Evolutionary conservation across 1,140 invertebrate genomes (phyloP).

Genomic region (Araneus ventricosus): DNA sequence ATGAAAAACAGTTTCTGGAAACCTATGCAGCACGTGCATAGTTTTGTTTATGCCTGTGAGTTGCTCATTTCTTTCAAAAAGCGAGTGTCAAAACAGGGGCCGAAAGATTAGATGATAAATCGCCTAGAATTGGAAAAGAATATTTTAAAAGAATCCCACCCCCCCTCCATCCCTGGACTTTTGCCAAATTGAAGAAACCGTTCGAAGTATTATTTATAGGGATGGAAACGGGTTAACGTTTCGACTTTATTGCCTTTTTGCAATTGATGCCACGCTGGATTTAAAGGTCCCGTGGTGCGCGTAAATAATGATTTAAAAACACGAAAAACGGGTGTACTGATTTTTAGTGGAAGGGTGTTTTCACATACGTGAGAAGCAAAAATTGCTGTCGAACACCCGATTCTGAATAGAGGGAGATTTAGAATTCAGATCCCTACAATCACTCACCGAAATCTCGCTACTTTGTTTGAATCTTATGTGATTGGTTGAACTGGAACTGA

Average conservation of each 20-base stretch:
- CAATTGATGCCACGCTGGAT: conserved; percentile 1
- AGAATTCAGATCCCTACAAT: too few species aligned
- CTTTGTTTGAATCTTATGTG: too few species aligned
- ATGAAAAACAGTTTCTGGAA: conserved; percentile 54
- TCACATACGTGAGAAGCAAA: neutral
- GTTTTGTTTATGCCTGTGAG: conserved; percentile 55
- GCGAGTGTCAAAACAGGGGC: conserved; percentile 60
- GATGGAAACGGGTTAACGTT: neutral
- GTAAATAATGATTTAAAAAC: conserved; percentile 48
- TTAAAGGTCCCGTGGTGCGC: neutral
- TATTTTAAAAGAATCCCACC: conserved; percentile 67
- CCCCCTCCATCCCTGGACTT: neutral
- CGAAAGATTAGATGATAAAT: conserved; percentile 72
- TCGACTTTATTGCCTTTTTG: neutral
- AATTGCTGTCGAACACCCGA: neutral
- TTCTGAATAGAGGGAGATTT: neutral
- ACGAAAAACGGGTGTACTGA: neutral
- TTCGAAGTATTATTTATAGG: conserved; percentile 63
- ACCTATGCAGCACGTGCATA: conserved; percentile 36
- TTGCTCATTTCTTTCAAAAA: conserved; percentile 27
- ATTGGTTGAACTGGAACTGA: too few species aligned
- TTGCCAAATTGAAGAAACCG: conserved; percentile 53
- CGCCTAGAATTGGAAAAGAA: conserved; percentile 67
- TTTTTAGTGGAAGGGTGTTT: neutral
- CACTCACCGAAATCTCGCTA: too few species aligned